Conservation (phyloP, 2,888 invertebrate species). For the Erebia aethiops region DNA sequence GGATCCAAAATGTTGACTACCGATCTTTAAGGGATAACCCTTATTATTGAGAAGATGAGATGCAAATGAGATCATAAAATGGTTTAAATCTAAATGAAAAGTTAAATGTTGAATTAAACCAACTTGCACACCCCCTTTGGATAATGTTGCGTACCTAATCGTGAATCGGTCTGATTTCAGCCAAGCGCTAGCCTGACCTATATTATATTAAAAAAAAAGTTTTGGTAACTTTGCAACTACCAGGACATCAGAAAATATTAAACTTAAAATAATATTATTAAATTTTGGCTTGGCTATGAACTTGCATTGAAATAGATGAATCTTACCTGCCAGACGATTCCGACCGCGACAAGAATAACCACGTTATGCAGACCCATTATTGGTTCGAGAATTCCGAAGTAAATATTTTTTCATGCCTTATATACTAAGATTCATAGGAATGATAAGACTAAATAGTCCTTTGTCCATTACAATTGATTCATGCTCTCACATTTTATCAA, state of each 20-base stretch:
- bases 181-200: no score
- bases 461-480: conserved; percentile 50
- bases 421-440: conserved; percentile 51
- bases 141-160: no score
- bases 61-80: no score
- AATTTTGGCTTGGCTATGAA: not conserved
- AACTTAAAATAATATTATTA: not conserved
- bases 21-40: not conserved
- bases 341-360: conserved; percentile 47
- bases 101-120: no score
- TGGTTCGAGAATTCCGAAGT: conserved; percentile 41
- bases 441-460: conserved; percentile 52
- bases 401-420: conserved; percentile 45
- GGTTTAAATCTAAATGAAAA: no score
- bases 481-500: conserved; percentile 42
- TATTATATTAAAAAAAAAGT: no score
- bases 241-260: no score
- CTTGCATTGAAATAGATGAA: not conserved
- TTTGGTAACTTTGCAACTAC: no score
- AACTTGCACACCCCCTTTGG: no score
- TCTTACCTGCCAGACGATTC: conserved; percentile 62
- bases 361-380: conserved; percentile 55
- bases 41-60: no score
- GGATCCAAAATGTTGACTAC: not conserved
- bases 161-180: no score